phyloP scores from a whole-genome alignment of 2,113 vertebrate species.

The Callorhinus ursinus region DNA sequence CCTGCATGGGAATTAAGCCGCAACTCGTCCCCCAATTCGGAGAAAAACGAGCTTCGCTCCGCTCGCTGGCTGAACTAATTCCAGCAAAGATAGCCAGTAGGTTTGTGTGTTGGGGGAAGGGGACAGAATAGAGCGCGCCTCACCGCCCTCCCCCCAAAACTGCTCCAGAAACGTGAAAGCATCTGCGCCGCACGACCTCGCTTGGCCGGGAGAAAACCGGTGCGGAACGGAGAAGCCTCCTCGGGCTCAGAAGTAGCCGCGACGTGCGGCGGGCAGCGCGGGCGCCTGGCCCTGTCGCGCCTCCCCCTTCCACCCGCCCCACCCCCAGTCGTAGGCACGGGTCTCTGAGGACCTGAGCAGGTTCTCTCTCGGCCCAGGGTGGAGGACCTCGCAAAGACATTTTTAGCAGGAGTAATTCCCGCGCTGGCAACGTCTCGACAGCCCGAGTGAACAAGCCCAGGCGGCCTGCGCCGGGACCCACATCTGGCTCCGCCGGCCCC shows the following conservation, averaged over 20 bases:
- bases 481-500: neutral
- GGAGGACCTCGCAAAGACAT: neutral
- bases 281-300: neutral
- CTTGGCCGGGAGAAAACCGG: neutral
- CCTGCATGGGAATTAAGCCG: constrained; percentile 52
- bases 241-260: neutral
- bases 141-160: neutral
- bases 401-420: constrained; percentile 32
- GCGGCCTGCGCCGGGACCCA: neutral
- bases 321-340: neutral
- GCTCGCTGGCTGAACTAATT: neutral
- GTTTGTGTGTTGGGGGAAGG: neutral
- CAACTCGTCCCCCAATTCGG: neutral
- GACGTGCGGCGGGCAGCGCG: neutral
- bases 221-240: neutral
- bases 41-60: neutral
- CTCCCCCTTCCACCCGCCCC: neutral
- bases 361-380: neutral
- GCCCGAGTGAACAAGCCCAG: neutral
- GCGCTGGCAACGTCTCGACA: constrained; percentile 26
- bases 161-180: neutral
- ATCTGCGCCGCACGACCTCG: neutral
- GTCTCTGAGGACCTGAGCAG: neutral
- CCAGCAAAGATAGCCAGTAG: neutral
- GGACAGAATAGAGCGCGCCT: neutral